These are phyloP conservation scores for Rhabdomys pumilio DNA, from an alignment of 2,797 vertebrate species.

Conservation along the genomic window DNA sequence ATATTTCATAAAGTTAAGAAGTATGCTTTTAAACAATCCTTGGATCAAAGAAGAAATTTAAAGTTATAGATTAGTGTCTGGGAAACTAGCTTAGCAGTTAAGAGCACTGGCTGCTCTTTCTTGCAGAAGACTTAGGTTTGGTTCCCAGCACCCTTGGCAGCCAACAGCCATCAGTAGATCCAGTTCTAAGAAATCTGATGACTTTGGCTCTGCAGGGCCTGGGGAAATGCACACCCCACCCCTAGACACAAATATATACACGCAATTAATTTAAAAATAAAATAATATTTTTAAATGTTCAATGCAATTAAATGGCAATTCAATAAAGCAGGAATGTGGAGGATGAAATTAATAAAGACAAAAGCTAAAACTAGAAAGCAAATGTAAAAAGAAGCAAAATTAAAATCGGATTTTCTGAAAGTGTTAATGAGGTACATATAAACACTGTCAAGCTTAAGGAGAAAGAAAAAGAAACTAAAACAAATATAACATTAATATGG, in stretches of 20 bases:
- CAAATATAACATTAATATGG: neutral
- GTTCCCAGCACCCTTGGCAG: neutral
- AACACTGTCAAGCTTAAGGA: neutral
- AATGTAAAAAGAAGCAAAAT: slow-evolving; percentile 11
- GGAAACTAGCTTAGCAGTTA: neutral
- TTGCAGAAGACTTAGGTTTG: neutral
- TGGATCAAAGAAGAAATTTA: neutral
- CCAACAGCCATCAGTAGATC: neutral
- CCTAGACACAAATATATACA: neutral
- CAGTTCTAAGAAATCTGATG: too few relatives aligned
- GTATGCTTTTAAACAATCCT: neutral
- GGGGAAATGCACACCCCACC: fast-evolving
- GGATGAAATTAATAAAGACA: slow-evolving; percentile 38
- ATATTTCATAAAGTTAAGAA: slow-evolving; percentile 10
- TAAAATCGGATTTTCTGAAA: slow-evolving; percentile 20
- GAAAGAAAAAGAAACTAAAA: neutral
- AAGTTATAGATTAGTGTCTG: neutral
- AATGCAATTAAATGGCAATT: neutral
- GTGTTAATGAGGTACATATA: neutral
- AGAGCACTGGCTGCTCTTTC: neutral
- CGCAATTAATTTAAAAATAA: neutral
- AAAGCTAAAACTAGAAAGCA: slow-evolving; percentile 19
- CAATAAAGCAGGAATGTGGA: neutral
- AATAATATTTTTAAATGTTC: neutral
- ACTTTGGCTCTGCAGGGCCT: neutral